Conservation (phyloP, 2,113 vertebrate genomes). For the Equus przewalskii region DNA sequence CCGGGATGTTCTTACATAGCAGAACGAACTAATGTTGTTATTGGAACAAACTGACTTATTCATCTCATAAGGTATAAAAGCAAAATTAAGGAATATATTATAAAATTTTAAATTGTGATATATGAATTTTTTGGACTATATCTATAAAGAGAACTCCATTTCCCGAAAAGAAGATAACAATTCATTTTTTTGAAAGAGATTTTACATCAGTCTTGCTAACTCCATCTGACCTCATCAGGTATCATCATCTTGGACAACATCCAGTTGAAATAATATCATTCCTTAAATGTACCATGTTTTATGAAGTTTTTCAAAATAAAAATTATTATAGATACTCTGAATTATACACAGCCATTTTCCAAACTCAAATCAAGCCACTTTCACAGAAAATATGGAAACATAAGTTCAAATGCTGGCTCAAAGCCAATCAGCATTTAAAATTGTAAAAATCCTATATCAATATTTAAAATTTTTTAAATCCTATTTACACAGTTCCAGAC, state of each 20-base stretch:
- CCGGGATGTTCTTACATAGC: neutral
- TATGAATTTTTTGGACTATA: constrained; percentile 42
- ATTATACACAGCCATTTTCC: neutral
- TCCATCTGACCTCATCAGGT: neutral
- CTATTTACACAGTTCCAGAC: neutral
- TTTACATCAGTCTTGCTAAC: constrained; percentile 8
- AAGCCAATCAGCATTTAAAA: neutral
- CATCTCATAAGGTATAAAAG: constrained; percentile 48
- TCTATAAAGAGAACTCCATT: constrained; percentile 28
- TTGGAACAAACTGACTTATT: constrained; percentile 72
- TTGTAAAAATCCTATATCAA: neutral
- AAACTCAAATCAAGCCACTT: neutral
- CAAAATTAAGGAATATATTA: constrained; percentile 63
- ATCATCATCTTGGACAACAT: neutral
- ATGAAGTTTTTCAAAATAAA: neutral
- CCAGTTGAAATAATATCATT: neutral
- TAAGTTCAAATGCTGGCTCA: neutral
- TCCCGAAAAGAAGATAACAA: constrained; percentile 47
- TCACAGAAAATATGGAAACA: constrained; percentile 54
- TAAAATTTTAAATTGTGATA: constrained; percentile 52
- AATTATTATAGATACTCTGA: neutral
- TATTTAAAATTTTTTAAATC: neutral
- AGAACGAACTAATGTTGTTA: constrained; percentile 61
- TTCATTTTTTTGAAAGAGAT: constrained; percentile 21
- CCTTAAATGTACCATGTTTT: constrained; percentile 16